Evolutionary conservation across 2,888 invertebrate genomes (phyloP), one percentile per base, ranked within the genome.

Genomic region (Orthosia incerta): DNA sequence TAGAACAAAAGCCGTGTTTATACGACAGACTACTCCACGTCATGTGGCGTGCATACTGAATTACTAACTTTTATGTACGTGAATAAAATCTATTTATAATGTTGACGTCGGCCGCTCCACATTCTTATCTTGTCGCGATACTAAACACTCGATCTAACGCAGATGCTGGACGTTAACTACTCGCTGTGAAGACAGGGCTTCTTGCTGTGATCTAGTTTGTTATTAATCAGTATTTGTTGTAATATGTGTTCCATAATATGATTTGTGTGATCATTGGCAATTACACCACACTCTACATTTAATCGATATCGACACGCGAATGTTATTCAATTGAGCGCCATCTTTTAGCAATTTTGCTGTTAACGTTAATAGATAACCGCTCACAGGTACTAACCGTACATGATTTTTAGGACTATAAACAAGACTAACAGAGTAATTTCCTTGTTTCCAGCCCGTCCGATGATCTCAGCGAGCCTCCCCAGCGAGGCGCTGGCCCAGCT

Each of bases 401-500:
- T n/a, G n/a, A n/a, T n/a, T n/a, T n/a, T n/a, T n/a, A n/a, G n/a
- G 16, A 66, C 1, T 59, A 15, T 23, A 53, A 65, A 46, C 26
- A n/a, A 20, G 61, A 57, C 51, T 86, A 82, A 87, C 51, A 26
- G 15, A 31, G 26, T 16, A 62, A 63, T 87, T 60, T 72, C 15
- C 76, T 89, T 88, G 66, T 75, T 79, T 72, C 12, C 96, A 97
- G 97, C 94, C 89, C 94, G 89, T 93, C 96, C 97, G 97, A 97
- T 97, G 97, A 97, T 97, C 97, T 97, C 97, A 92, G 97, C 97
- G 93, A 96, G 96, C 91, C 96, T 96, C 91, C 97, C 97, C 93
- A 97, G 97, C 96, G 97, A 97, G 97, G 97, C 97, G 95, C 95
- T 96, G 90, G 95, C 95, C 91, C 96, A 95, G 95, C 95, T 96